These are phyloP conservation scores for Solea solea DNA, from an alignment of 2,113 vertebrate genomes.

Conservation along the genomic window DNA sequence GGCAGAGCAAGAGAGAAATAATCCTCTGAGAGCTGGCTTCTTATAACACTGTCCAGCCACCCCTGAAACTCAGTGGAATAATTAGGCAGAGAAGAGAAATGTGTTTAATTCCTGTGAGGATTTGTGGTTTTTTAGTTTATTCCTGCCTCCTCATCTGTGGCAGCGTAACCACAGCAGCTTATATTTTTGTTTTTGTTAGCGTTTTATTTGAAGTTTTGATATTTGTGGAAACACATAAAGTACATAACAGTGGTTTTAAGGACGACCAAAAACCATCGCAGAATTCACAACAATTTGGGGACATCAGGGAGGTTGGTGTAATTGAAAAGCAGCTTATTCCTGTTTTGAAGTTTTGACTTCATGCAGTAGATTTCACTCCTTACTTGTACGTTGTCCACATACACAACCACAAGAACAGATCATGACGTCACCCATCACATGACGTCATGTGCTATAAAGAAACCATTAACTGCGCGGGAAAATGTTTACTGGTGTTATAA, in stretches of 20 bases:
- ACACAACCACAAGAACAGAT: background rate
- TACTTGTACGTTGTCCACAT: background rate
- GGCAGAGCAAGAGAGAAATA: conserved; percentile 53
- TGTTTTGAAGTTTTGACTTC: background rate
- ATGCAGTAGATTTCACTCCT: background rate
- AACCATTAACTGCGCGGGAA: too few species aligned
- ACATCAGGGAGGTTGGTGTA: too few species aligned
- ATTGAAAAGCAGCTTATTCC: background rate
- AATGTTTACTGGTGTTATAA: too few species aligned
- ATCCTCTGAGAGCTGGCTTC: conserved; percentile 51
- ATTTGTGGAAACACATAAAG: background rate
- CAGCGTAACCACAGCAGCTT: background rate
- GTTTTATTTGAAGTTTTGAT: background rate
- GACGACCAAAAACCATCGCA: background rate
- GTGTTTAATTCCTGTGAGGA: conserved; percentile 35
- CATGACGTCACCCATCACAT: too few species aligned
- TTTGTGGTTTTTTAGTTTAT: conserved; percentile 45
- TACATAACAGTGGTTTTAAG: background rate
- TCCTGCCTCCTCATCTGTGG: conserved; percentile 22
- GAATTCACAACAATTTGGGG: too few species aligned
- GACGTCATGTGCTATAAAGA: too few species aligned
- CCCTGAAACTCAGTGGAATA: conserved; percentile 58
- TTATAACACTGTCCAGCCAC: conserved; percentile 60
- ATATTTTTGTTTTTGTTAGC: too few species aligned
- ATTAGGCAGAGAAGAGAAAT: conserved; percentile 52